phyloP scores from a whole-genome alignment of 2,888 invertebrate genomes.

The Ellobium chinense region DNA sequence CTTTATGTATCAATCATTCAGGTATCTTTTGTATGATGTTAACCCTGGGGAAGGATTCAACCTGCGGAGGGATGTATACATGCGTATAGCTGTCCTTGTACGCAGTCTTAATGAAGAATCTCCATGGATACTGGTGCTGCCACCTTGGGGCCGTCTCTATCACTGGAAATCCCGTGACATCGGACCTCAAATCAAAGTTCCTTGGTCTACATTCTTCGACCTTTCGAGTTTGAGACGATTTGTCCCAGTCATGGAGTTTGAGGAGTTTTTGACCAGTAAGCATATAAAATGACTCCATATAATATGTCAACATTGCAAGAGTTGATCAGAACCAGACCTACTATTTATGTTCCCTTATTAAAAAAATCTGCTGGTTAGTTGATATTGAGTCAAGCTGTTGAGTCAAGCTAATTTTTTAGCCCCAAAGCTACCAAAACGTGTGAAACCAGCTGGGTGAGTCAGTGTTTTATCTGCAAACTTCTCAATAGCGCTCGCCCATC shows the following conservation, averaged over 20 bases:
- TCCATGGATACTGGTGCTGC: constrained; percentile 85
- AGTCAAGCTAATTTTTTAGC: too few relatives aligned
- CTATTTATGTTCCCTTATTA: too few relatives aligned
- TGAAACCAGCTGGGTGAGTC: too few relatives aligned
- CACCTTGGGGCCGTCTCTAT: constrained; percentile 93
- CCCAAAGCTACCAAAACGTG: too few relatives aligned
- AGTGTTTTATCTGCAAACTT: too few relatives aligned
- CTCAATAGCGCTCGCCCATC: too few relatives aligned
- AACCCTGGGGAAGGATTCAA: constrained; percentile 98
- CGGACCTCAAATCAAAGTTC: constrained; percentile 82
- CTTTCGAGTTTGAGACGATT: constrained; percentile 87
- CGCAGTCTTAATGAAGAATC: constrained; percentile 82
- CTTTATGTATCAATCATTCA: constrained; percentile 74
- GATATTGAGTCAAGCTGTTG: too few relatives aligned
- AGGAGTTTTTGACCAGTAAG: constrained; percentile 86
- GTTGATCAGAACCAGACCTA: not conserved
- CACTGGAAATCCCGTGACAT: constrained; percentile 86
- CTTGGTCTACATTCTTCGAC: constrained; percentile 94
- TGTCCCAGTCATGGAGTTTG: constrained; percentile 92
- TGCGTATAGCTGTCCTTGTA: constrained; percentile 92
- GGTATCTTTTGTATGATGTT: constrained; percentile 94
- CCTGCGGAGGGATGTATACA: constrained; percentile 95
- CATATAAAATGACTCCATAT: not conserved
- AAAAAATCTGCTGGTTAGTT: too few relatives aligned
- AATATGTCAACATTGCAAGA: not conserved